These are phyloP conservation scores for Oreochromis spilurus DNA, from an alignment of 2,113 vertebrate genomes.

Conservation along the genomic window DNA sequence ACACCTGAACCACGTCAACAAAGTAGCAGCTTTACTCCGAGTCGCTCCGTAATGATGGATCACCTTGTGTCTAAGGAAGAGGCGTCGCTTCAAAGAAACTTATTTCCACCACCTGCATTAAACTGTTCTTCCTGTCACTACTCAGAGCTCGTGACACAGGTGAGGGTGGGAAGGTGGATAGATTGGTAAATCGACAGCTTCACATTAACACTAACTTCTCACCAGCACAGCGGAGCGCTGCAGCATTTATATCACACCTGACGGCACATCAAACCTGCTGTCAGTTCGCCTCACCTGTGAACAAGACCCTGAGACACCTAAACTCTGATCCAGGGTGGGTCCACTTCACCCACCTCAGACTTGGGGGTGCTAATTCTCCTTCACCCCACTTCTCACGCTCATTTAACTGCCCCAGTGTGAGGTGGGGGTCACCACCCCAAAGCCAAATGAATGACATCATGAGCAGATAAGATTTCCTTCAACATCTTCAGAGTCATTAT, in stretches of 20 bases:
- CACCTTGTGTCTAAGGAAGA: neutral
- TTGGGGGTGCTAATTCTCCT: neutral
- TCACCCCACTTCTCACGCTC: neutral
- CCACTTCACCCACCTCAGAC: neutral
- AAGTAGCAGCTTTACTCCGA: neutral
- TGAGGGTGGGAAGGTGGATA: too few relatives aligned
- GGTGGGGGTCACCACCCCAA: neutral
- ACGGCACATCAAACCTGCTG: neutral
- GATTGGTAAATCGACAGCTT: neutral
- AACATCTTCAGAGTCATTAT: neutral
- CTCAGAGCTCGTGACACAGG: neutral
- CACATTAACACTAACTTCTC: neutral
- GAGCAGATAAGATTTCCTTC: neutral
- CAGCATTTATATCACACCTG: neutral
- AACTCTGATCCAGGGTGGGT: neutral
- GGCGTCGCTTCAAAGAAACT: neutral
- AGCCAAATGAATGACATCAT: neutral
- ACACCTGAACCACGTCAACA: neutral
- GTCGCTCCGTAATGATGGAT: neutral
- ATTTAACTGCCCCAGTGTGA: neutral
- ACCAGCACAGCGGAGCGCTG: neutral
- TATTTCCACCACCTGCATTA: neutral
- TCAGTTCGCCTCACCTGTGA: accelerated
- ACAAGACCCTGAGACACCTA: neutral
- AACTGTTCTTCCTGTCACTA: neutral